These are phyloP conservation scores for Protosalanx chinensis DNA, from an alignment of 2,797 vertebrate genomes.

Conservation along the genomic window DNA sequence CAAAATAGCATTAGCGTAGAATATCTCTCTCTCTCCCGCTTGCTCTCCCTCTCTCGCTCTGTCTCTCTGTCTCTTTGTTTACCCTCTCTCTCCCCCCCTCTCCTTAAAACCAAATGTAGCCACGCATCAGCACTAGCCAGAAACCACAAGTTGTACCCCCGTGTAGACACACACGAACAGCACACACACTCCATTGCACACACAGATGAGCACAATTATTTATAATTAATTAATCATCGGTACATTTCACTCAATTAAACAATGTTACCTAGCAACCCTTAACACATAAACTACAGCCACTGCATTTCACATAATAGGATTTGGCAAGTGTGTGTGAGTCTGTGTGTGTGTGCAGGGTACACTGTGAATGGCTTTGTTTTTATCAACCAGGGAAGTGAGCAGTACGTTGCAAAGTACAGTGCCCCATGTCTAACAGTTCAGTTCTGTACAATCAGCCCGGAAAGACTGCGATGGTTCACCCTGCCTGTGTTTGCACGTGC, in stretches of 20 bases:
- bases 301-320: not conserved
- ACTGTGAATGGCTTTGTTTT: not conserved
- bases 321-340: constrained; percentile 9
- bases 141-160: not conserved
- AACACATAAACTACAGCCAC: constrained; percentile 4
- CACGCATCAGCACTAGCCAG: too few species aligned
- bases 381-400: not conserved
- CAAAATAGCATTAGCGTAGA: too few species aligned
- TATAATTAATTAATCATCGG: constrained; percentile 4
- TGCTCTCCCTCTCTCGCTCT: too few species aligned
- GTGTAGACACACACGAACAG: not conserved
- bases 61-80: too few species aligned
- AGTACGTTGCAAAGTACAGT: not conserved
- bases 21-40: too few species aligned
- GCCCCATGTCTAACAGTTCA: not conserved
- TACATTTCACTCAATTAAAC: constrained; percentile 19
- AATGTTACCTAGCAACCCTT: constrained; percentile 16
- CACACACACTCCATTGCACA: not conserved
- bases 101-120: too few species aligned
- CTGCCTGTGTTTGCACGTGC: not conserved
- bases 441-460: not conserved
- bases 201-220: not conserved
- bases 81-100: too few species aligned
- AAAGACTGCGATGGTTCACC: not conserved
- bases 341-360: not conserved